Evolutionary conservation across 2,888 invertebrate genomes (phyloP).

Genomic region (Tiliacea citrago): DNA sequence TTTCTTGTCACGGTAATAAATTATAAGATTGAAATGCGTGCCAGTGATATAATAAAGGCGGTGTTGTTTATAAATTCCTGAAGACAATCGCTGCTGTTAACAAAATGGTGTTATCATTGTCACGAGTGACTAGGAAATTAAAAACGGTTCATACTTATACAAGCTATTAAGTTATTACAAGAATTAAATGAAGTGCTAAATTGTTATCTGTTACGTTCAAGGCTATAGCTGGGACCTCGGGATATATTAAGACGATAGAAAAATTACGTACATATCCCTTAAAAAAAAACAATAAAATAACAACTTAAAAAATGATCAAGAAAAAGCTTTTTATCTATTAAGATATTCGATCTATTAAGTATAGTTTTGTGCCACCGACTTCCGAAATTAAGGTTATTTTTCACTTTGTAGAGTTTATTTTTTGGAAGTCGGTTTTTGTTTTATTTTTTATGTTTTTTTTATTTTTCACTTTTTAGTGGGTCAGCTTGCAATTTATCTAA

Average conservation of each 20-base stretch:
- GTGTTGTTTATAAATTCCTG: neutral
- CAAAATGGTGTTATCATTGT: slow-evolving; percentile 12
- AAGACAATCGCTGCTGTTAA: slow-evolving; percentile 4
- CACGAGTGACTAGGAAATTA: slow-evolving; percentile 1
- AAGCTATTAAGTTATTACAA: neutral
- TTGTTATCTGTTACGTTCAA: slow-evolving; percentile 13
- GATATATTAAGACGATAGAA: neutral
- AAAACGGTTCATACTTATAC: neutral
- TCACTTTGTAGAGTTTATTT: no score
- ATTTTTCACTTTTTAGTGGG: no score
- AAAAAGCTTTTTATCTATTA: no score
- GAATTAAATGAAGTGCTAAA: neutral
- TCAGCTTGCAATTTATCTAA: no score
- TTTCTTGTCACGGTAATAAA: slow-evolving; percentile 24
- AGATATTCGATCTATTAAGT: no score
- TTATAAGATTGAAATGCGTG: neutral
- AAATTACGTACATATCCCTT: neutral
- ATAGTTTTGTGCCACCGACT: no score
- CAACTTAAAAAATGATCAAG: neutral
- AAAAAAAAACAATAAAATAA: neutral
- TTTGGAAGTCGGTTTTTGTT: no score
- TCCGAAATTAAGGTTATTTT: no score
- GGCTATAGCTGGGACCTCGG: neutral
- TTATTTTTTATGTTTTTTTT: no score
- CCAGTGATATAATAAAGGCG: slow-evolving; percentile 24